These are phyloP conservation scores for Dicrurus megarhynchus DNA, from an alignment of 2,113 vertebrate species.

Conservation along the genomic window DNA sequence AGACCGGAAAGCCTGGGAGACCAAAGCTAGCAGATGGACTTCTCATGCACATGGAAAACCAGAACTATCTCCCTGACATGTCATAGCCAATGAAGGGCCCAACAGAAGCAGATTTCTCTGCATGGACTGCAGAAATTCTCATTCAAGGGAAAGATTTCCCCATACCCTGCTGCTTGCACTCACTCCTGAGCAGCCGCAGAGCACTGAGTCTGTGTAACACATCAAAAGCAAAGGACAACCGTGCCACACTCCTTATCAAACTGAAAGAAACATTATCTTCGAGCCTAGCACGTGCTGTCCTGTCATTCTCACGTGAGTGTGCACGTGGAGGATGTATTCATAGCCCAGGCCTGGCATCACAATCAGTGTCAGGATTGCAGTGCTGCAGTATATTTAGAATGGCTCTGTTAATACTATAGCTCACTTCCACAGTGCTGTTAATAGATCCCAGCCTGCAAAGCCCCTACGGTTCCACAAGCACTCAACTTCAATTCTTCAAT, in stretches of 20 bases:
- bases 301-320: background rate
- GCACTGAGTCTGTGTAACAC: rapidly evolving
- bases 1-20: background rate
- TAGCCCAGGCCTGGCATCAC: background rate
- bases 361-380: background rate
- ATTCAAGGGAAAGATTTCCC: background rate
- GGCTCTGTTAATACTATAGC: background rate
- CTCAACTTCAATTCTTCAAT: background rate
- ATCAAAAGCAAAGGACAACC: background rate
- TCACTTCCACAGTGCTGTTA: background rate
- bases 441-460: background rate
- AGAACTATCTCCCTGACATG: background rate
- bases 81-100: background rate
- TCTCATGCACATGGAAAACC: background rate
- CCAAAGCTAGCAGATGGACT: background rate
- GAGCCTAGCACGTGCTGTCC: background rate
- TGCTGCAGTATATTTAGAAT: background rate
- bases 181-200: background rate
- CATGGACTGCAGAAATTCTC: background rate
- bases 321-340: background rate
- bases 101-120: background rate
- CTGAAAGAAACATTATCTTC: background rate
- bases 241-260: background rate
- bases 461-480: background rate
- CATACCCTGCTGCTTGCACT: background rate